phyloP scores from a whole-genome alignment of 2,888 invertebrate species.

The Fissipunctia ypsillon region DNA sequence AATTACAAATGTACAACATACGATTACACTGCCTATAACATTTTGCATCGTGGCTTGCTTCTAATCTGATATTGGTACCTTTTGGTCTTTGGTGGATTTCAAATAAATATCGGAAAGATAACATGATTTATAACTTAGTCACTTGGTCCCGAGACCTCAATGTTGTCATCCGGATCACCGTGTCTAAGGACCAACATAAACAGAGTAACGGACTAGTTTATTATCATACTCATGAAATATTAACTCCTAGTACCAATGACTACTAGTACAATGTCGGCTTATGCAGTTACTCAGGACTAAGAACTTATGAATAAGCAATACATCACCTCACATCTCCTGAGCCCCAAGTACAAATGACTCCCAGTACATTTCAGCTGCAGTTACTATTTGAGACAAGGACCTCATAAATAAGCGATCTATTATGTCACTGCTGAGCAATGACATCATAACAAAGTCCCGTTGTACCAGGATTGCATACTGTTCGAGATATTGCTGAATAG shows the following conservation, averaged over 20 bases:
- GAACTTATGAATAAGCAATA: slow-evolving; percentile 43
- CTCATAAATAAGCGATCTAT: slow-evolving; percentile 43
- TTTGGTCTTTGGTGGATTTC: background rate
- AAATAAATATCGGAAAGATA: background rate
- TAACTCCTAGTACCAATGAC: slow-evolving; percentile 26
- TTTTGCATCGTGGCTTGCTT: background rate
- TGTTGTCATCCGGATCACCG: background rate
- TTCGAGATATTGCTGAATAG: slow-evolving; percentile 65
- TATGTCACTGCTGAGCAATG: slow-evolving; percentile 54
- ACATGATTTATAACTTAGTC: background rate
- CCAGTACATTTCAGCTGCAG: slow-evolving; percentile 33
- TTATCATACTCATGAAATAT: slow-evolving; percentile 14
- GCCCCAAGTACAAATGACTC: slow-evolving; percentile 48
- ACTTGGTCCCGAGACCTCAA: background rate
- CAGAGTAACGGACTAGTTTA: background rate
- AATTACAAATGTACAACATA: slow-evolving; percentile 21
- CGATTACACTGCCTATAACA: background rate
- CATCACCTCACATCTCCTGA: slow-evolving; percentile 20
- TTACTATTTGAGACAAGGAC: slow-evolving; percentile 34
- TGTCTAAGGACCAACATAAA: background rate
- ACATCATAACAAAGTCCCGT: slow-evolving; percentile 61
- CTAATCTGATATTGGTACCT: background rate
- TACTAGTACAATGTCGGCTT: slow-evolving; percentile 21
- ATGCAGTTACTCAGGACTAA: slow-evolving; percentile 6
- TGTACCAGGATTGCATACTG: slow-evolving; percentile 59